phyloP scores from a whole-genome alignment of 1,140 invertebrate species.

The Galleria mellonella region DNA sequence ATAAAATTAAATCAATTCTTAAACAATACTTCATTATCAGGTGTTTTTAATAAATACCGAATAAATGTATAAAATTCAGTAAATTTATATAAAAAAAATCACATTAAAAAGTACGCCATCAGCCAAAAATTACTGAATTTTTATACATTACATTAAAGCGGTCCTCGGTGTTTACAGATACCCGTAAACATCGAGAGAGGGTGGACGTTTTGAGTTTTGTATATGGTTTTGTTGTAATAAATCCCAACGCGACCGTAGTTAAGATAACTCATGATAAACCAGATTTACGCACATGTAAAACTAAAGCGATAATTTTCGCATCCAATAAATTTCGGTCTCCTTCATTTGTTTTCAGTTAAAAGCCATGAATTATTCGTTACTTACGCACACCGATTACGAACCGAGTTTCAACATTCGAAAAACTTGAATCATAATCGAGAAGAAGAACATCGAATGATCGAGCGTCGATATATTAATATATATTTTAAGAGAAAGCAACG shows the following conservation, averaged over 20 bases:
- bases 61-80: no score
- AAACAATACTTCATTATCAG: no score
- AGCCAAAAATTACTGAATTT: no score
- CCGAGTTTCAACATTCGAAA: slow-evolving; percentile 22
- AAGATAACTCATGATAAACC: slow-evolving; percentile 39
- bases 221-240: slow-evolving; percentile 15
- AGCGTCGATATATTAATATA: slow-evolving; percentile 33
- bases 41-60: no score
- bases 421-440: slow-evolving; percentile 30
- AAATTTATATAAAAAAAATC: no score
- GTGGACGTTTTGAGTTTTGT: slow-evolving; percentile 17
- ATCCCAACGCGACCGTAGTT: slow-evolving; percentile 17
- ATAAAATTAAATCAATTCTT: no score
- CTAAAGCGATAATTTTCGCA: slow-evolving; percentile 36
- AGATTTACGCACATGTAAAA: slow-evolving; percentile 33
- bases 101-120: no score
- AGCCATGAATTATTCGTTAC: slow-evolving; percentile 5
- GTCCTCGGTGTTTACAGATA: slow-evolving; percentile 9
- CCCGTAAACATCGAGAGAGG: slow-evolving; percentile 12
- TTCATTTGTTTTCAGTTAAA: slow-evolving; percentile 35
- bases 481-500: no score
- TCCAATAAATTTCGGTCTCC: slow-evolving; percentile 30
- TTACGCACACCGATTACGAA: slow-evolving; percentile 1
- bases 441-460: background rate
- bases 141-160: no score